Base-by-base conservation (phyloP, 2,797 vertebrate genomes). In the Buphagus erythrorhynchus region DNA sequence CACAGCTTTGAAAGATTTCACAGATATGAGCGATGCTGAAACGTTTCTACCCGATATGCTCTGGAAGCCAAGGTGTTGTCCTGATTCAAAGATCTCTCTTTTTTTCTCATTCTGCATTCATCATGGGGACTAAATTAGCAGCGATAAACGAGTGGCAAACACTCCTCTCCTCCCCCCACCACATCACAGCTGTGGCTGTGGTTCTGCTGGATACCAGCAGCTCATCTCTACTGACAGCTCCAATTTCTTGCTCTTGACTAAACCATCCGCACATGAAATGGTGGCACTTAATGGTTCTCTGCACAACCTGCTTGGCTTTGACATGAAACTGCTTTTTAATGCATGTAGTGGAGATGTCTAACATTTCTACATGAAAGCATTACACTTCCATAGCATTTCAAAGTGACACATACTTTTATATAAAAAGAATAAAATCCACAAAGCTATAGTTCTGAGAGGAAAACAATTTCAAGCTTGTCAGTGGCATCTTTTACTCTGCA, bases 321-420 rank as follows among this genome's bases (percentile, higher is more conserved):
- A 89, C 36, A 54, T 0, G 2, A 67, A 52, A 22, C 71, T 58
- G 42, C 68, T 77, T 94, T 97, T 91, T 79, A 91, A 74, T 88
- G 78, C 14, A 2, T 25, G 8, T 49, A 61, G 73, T 65, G 48
- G 73, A 81, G 31, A 31, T 31, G 68, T 84, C 81, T 90, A 95
- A 89, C 73, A 79, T 87, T 57, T 65, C 65, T 31, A 85, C 73
- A 88, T 87, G 61, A 97, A 94, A 93, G 68, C 36, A 14, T 63
- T 87, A 10, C 28, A 33, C 42, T 83, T 78, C 29, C 6, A 55
- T 10, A 52, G 52, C 6, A 1, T 84, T 94, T 91, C 68, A 59
- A 74, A 67, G 36, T 52, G 75, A 85, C 68, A 46, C 1, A 5
- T 29, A 42, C 20, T 71, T 76, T 43, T 33, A 11, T 36, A 13